Evolutionary conservation across 2,113 vertebrate genomes (phyloP).

Genomic region (Malurus alboscapulatus): DNA sequence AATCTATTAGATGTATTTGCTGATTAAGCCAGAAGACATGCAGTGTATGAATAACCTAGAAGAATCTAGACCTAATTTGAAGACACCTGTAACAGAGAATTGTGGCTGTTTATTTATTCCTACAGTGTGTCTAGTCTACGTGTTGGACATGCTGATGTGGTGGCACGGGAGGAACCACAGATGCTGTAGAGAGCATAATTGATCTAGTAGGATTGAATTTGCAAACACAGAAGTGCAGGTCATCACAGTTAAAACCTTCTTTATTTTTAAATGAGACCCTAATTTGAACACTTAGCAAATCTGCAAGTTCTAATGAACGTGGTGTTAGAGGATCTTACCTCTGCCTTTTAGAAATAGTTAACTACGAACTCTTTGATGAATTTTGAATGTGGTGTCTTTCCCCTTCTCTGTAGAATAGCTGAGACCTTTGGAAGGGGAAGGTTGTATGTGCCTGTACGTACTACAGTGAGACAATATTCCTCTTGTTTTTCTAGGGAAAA

Average conservation of each 20-base stretch:
- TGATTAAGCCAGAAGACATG: neutral
- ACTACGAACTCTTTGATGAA: neutral
- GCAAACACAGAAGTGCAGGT: neutral
- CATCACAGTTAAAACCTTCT: neutral
- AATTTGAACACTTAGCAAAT: neutral
- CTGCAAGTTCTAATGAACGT: neutral
- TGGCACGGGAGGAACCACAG: neutral
- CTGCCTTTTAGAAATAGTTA: neutral
- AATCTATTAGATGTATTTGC: neutral
- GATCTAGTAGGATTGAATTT: neutral
- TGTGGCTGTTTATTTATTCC: neutral
- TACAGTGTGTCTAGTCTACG: accelerated
- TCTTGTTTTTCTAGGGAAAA: neutral
- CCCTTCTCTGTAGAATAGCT: neutral
- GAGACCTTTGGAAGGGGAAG: neutral
- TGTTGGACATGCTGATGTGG: neutral
- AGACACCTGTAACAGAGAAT: neutral
- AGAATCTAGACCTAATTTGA: neutral
- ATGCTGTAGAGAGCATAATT: neutral
- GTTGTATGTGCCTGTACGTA: neutral
- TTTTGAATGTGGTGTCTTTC: neutral
- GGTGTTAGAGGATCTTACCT: neutral
- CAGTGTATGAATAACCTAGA: neutral
- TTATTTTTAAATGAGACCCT: neutral
- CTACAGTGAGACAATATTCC: neutral